phyloP scores from a whole-genome alignment of 2,888 invertebrate genomes.

The Pammene fasciana region DNA sequence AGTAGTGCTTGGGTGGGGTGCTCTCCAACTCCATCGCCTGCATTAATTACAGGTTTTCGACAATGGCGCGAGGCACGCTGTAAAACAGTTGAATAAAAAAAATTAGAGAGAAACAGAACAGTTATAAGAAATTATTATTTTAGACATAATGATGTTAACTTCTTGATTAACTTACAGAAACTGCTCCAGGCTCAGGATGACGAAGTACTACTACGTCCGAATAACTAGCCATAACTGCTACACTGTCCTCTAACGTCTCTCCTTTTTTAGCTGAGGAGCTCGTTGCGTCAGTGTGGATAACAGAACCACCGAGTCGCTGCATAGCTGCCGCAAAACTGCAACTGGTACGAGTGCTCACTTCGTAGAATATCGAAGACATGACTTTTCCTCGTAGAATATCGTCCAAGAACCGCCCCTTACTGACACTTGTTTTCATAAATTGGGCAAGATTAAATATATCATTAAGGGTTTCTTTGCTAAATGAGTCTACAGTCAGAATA shows the following conservation, averaged over 20 bases:
- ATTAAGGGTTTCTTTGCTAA: slow-evolving; percentile 94
- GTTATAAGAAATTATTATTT: background rate
- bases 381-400: slow-evolving; percentile 95
- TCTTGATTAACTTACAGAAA: slow-evolving; percentile 88
- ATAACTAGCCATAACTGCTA: slow-evolving; percentile 95
- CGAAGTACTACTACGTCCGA: slow-evolving; percentile 96
- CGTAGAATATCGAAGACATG: slow-evolving; percentile 98
- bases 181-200: slow-evolving; percentile 96
- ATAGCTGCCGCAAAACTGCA: slow-evolving; percentile 98
- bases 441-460: slow-evolving; percentile 97
- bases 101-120: background rate
- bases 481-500: slow-evolving; percentile 92
- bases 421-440: slow-evolving; percentile 90
- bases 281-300: slow-evolving; percentile 94
- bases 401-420: slow-evolving; percentile 92
- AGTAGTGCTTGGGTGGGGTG: slow-evolving; percentile 99
- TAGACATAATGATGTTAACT: background rate
- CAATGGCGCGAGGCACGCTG: slow-evolving; percentile 92
- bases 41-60: slow-evolving; percentile 97
- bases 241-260: slow-evolving; percentile 95
- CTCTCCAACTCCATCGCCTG: slow-evolving; percentile 98
- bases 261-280: slow-evolving; percentile 98
- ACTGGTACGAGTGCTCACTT: slow-evolving; percentile 97
- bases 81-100: slow-evolving; percentile 44
- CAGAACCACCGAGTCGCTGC: slow-evolving; percentile 96